These are phyloP conservation scores for Drepanosiphum platanoidis DNA, from an alignment of 2,888 invertebrate species.

Conservation along the genomic window DNA sequence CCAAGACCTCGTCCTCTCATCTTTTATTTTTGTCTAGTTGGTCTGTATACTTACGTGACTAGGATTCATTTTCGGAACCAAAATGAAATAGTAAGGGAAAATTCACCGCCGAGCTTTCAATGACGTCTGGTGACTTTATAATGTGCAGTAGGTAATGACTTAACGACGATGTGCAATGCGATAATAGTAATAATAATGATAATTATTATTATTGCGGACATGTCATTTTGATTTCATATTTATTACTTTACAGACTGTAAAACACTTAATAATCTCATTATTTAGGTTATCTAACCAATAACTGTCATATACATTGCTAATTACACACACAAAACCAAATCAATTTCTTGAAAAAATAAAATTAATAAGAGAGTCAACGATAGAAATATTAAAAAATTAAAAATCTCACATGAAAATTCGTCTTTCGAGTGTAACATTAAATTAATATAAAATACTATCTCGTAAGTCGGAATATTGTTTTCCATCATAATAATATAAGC, in stretches of 20 bases:
- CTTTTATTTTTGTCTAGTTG: constrained; percentile 26
- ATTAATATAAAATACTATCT: not conserved
- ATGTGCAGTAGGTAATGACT: constrained; percentile 15
- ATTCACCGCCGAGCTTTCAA: not conserved
- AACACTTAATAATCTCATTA: not conserved
- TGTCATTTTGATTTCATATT: not conserved
- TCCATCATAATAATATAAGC: no score
- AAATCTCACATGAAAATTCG: not conserved
- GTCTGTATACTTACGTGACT: constrained; percentile 36
- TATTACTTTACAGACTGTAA: not conserved
- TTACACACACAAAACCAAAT: not conserved
- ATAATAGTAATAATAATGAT: not conserved
- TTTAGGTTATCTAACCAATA: not conserved
- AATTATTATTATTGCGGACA: not conserved
- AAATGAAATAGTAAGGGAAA: constrained; percentile 9
- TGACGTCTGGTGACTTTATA: constrained; percentile 29
- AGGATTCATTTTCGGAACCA: constrained; percentile 25
- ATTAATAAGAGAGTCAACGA: not conserved
- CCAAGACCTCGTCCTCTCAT: constrained; percentile 14
- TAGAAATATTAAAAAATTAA: not conserved
- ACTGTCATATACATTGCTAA: not conserved
- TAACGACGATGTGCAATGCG: constrained; percentile 11
- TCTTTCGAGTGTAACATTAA: not conserved
- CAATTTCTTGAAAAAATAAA: not conserved
- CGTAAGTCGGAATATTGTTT: no score